These are phyloP conservation scores for Stomatorhinus walkeri DNA, from an alignment of 2,797 vertebrate genomes.

Conservation along the genomic window DNA sequence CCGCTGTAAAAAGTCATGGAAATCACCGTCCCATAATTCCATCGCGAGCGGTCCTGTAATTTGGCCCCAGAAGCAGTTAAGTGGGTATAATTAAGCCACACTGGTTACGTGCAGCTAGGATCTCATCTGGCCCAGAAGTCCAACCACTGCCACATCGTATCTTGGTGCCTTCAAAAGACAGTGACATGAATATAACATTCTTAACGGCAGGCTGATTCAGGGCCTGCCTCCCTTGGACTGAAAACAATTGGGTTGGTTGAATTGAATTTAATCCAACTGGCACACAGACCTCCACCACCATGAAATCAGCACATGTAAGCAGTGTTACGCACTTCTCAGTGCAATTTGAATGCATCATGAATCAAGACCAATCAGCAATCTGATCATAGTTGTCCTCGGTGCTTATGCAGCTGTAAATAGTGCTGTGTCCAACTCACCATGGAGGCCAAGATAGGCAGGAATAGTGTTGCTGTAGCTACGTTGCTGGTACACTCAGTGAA, in stretches of 20 bases:
- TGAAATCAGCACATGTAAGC: background rate
- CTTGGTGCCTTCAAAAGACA: background rate
- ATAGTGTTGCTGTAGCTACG: constrained; percentile 84
- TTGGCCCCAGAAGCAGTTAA: background rate
- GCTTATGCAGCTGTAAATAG: background rate
- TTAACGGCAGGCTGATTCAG: background rate
- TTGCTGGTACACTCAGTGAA: constrained; percentile 93
- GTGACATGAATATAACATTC: background rate
- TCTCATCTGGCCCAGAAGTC: background rate
- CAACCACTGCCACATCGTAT: background rate
- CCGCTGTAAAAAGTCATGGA: constrained; percentile 9
- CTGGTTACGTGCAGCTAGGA: background rate
- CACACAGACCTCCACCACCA: background rate
- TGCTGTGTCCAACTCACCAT: constrained; percentile 62
- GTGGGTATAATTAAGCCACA: background rate
- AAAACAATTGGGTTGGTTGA: background rate
- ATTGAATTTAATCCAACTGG: background rate
- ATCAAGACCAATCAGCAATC: background rate
- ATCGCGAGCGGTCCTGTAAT: constrained; percentile 4
- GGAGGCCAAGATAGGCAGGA: constrained; percentile 85
- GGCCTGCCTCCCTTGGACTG: background rate
- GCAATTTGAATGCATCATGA: background rate
- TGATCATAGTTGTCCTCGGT: background rate
- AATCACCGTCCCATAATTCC: constrained; percentile 21
- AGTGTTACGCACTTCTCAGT: background rate